Evolutionary conservation across 1,140 invertebrate genomes (phyloP), one percentile per base, ranked within the genome.

Genomic region (Ridgeia piscesae): DNA sequence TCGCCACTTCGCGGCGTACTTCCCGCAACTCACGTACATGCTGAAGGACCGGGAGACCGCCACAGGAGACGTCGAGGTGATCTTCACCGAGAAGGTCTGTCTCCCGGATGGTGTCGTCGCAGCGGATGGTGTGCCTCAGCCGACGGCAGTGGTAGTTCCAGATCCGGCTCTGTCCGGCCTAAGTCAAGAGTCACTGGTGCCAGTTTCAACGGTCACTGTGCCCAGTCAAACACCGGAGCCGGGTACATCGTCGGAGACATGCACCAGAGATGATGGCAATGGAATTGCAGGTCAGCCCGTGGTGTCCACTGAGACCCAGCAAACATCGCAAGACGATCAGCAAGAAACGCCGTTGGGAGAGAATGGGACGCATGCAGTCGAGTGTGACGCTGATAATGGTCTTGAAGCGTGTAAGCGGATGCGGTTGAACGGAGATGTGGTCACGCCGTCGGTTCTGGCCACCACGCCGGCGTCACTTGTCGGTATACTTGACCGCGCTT

Each of bases 21-120:
- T 90, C 11, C 89, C 89, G 17, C 89, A 90, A 35, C 33, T 90
- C 34, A 90, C 33, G 31, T 90, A 90, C 6, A 90, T 90, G 89
- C 35, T 90, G 14, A 8, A 35, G 21, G 89, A 90, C 31, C 33
- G 89, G 89, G 89, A 4, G 58, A 17, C 17, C 6, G 58, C 11
- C 17, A 21, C 17, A 21, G 58, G 58, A 77, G 58, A 77, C 27
- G 58, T 31, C 17, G 58, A 77, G 17, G 58, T 77, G 58, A 77
- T 77, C 58, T 77, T 77, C 58, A 77, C 58, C 58, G 58, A 77
- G 58, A 77, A 77, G 17, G 58, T 77, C 11, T 77, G 58, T 77
- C 58, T 77, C 27, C 58, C 58, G 58, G 58, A 77, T 2, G 58
- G 58, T 21, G 58, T 77, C 17, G 58, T 77, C 2, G 58, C 58